A percentile compares a stretch with the other conserved stretches of the same genome.
Conservation (phyloP, 2,888 invertebrate genomes). For the Eilema caniola region DNA sequence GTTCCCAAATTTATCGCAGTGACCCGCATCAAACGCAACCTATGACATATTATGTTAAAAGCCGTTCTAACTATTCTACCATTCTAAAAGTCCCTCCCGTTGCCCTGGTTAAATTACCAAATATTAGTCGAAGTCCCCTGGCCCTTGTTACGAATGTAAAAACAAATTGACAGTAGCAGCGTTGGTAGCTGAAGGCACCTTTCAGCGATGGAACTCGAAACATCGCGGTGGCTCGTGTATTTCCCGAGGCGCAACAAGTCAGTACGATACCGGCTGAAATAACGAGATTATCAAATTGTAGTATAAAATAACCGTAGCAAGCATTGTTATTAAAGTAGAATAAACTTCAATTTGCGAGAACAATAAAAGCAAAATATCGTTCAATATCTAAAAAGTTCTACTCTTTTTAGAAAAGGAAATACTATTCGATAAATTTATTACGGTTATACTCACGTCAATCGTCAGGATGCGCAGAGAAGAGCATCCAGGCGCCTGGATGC, state of each 20-base stretch:
- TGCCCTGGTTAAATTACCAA: neutral
- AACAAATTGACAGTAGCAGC: neutral
- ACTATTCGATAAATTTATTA: too few relatives aligned
- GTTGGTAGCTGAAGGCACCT: neutral
- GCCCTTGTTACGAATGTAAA: slow-evolving; percentile 3
- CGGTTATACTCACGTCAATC: too few relatives aligned
- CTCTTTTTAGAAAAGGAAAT: too few relatives aligned
- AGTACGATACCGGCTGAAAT: neutral
- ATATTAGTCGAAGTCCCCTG: neutral
- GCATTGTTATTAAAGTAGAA: neutral
- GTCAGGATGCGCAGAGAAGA: too few relatives aligned
- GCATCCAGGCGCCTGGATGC: too few relatives aligned
- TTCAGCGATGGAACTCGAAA: neutral
- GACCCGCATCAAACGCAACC: neutral
- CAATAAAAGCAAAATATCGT: too few relatives aligned
- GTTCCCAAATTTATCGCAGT: neutral
- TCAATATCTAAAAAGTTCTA: neutral
- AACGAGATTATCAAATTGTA: slow-evolving; percentile 11
- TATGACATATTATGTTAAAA: neutral
- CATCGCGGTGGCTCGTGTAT: slow-evolving; percentile 9
- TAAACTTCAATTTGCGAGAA: neutral
- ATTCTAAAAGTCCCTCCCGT: neutral
- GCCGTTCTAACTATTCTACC: neutral
- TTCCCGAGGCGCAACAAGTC: slow-evolving; percentile 37
- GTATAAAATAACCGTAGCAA: neutral